Conservation (phyloP, 2,113 vertebrate genomes). For the Tragelaphus imberbis region DNA sequence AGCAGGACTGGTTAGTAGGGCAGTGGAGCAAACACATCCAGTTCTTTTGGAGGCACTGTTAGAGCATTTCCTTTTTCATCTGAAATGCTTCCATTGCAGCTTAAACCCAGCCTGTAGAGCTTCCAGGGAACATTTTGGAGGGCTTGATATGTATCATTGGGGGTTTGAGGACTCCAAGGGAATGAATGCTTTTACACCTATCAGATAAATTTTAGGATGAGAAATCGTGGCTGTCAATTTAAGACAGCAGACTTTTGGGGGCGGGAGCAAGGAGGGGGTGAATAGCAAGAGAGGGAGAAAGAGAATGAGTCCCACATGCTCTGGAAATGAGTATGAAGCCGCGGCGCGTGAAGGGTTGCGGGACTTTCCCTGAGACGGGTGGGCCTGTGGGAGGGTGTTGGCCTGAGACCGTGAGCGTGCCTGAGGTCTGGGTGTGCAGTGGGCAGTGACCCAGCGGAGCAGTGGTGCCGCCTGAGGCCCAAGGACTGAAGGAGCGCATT, state of each 20-base stretch:
- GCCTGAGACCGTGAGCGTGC: background rate
- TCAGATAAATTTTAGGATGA: background rate
- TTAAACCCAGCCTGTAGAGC: background rate
- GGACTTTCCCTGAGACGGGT: background rate
- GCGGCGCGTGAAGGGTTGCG: background rate
- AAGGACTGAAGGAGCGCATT: background rate
- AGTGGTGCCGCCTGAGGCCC: background rate
- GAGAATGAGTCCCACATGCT: background rate
- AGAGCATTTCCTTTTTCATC: background rate
- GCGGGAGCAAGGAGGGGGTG: background rate
- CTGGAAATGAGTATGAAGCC: background rate
- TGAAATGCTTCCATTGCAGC: background rate
- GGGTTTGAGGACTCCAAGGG: background rate
- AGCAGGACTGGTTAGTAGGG: background rate
- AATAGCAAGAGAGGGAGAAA: background rate
- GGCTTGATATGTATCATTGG: background rate
- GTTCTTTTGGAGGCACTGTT: too few relatives aligned
- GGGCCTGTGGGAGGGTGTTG: background rate
- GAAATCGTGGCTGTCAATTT: background rate
- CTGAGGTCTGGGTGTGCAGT: background rate
- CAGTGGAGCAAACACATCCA: fast-evolving
- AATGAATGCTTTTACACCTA: background rate
- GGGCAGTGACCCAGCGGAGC: background rate
- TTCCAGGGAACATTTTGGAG: background rate
- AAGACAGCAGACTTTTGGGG: background rate